Percentiles rank a stretch among this genome's conserved stretches.
phyloP scores from a whole-genome alignment of 2,888 invertebrate species.

The Callimorpha dominula region DNA sequence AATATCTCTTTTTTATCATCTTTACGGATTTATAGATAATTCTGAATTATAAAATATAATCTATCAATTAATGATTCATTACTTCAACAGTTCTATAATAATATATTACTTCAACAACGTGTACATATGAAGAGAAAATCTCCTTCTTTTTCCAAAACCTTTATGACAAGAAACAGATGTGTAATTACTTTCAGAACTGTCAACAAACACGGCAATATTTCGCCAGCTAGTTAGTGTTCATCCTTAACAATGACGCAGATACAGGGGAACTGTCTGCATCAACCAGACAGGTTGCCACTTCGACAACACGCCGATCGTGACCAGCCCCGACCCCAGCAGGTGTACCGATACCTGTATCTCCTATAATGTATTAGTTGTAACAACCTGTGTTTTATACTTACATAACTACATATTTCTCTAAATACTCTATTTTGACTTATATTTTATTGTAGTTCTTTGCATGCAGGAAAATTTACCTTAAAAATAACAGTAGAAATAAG shows the following conservation, averaged over 20 bases:
- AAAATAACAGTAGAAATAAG: no score
- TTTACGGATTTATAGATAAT: no score
- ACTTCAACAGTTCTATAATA: no score
- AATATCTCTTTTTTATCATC: no score
- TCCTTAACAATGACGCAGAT: not conserved
- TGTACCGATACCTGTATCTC: conserved; percentile 7
- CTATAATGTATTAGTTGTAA: conserved; percentile 9
- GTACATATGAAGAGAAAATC: no score
- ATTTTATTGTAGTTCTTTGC: no score
- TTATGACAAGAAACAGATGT: not conserved
- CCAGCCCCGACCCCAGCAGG: conserved; percentile 22
- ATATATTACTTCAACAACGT: no score
- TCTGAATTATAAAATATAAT: no score
- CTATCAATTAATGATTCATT: no score
- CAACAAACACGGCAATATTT: conserved; percentile 3
- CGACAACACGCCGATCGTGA: conserved; percentile 20
- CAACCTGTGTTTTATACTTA: not conserved
- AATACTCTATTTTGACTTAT: conserved; percentile 3
- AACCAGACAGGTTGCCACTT: conserved; percentile 15
- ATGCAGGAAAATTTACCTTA: no score
- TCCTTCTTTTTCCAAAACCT: no score
- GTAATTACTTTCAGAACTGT: not conserved
- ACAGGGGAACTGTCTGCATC: conserved; percentile 16
- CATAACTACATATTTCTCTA: not conserved
- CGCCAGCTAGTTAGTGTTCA: not conserved